Evolutionary conservation across 92 coral and sea anemone genomes (phyloP).

Genomic region (Palythoa grandiflora): DNA sequence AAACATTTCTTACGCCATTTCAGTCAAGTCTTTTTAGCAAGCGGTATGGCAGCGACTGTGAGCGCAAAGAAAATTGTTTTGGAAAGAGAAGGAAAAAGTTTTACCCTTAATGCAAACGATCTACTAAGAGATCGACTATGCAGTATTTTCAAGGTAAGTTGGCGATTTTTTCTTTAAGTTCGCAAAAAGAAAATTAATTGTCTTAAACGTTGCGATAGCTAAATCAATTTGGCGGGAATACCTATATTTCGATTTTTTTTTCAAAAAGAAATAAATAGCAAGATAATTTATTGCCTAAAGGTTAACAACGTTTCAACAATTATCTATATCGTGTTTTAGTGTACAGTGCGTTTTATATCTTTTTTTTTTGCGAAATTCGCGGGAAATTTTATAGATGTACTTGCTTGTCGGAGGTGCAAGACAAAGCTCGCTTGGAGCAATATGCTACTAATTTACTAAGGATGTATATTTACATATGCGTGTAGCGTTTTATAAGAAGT

Average conservation of each 20-base stretch:
- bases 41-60: background rate
- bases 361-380: background rate
- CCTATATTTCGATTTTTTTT: background rate
- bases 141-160: slow-evolving; percentile 16
- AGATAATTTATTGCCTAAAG: background rate
- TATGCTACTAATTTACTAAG: no score
- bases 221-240: background rate
- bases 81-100: background rate
- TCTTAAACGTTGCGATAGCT: background rate
- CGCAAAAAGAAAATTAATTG: background rate
- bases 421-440: background rate
- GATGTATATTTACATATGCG: background rate
- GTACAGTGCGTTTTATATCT: background rate
- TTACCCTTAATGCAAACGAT: background rate
- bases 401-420: background rate
- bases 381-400: background rate
- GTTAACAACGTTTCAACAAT: background rate
- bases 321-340: background rate
- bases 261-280: background rate
- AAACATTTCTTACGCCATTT: background rate
- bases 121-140: background rate
- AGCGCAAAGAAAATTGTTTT: slow-evolving; percentile 9
- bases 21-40: background rate
- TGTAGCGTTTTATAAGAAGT: background rate
- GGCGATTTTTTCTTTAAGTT: slow-evolving; percentile 2